phyloP scores from a whole-genome alignment of 1,140 invertebrate species.

The Sogatella furcifera region DNA sequence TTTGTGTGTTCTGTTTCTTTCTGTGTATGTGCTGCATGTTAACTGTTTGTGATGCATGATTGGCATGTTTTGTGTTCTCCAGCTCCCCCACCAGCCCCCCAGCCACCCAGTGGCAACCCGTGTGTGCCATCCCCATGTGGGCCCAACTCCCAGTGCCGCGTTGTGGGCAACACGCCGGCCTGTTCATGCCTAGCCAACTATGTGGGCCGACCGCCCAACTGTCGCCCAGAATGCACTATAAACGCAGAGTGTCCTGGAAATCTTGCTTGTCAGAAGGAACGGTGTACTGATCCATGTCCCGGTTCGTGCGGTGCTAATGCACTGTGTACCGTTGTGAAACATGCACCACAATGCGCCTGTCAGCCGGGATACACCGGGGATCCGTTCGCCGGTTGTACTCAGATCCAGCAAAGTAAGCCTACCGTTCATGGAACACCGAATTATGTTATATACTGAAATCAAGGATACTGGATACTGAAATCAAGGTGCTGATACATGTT shows the following conservation, averaged over 20 bases:
- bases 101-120: conserved; percentile 27
- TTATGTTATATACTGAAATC: too few species aligned
- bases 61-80: conserved; percentile 6
- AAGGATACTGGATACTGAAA: too few species aligned
- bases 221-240: conserved; percentile 39
- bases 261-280: conserved; percentile 37
- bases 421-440: background rate
- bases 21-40: too few species aligned
- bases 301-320: conserved; percentile 42
- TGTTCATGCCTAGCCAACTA: conserved; percentile 43
- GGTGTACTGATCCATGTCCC: conserved; percentile 40
- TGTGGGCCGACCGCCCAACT: conserved; percentile 42
- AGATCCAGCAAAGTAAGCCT: conserved; percentile 19
- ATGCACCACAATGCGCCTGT: conserved; percentile 43
- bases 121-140: conserved; percentile 43
- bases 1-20: too few species aligned
- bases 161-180: conserved; percentile 34
- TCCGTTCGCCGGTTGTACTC: conserved; percentile 32
- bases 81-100: conserved; percentile 20
- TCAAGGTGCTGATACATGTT: too few species aligned
- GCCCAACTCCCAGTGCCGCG: conserved; percentile 38
- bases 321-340: conserved; percentile 39
- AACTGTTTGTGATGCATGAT: background rate
- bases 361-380: conserved; percentile 39
- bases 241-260: conserved; percentile 39